Percentiles rank a stretch among this genome's conserved stretches.
These are phyloP conservation scores for Anguilla japonica DNA, from an alignment of 2,113 vertebrate species.

Conservation along the genomic window DNA sequence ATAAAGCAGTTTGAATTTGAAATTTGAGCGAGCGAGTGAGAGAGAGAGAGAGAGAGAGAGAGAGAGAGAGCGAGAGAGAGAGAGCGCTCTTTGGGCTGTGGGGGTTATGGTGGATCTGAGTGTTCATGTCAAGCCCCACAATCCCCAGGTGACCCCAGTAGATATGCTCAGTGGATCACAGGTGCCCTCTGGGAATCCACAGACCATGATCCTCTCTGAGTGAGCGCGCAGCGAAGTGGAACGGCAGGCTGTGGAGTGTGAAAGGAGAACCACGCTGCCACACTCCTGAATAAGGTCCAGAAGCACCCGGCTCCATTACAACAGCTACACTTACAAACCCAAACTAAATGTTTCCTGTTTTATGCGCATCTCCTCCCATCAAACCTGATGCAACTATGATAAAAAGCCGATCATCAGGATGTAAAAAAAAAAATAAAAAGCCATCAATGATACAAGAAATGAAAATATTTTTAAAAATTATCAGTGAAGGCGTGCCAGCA, in stretches of 20 bases:
- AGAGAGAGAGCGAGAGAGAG: not conserved
- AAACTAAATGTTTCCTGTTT: not conserved
- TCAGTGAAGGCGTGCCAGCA: no score
- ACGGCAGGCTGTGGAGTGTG: not conserved
- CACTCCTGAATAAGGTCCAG: no score
- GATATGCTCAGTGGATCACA: not conserved
- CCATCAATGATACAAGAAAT: not conserved
- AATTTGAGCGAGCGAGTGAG: no score
- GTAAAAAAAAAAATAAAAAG: not conserved
- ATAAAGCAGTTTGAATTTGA: no score
- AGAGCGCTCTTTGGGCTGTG: not conserved
- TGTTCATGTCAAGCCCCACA: not conserved
- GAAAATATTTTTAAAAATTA: not conserved
- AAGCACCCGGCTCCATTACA: not conserved
- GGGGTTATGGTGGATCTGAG: not conserved
- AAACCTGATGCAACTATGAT: not conserved
- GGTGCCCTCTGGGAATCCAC: not conserved
- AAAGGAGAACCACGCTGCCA: no score
- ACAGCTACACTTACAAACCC: not conserved
- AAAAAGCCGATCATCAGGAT: not conserved
- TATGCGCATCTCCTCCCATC: not conserved
- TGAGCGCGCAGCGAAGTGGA: not conserved
- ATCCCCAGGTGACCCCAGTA: not conserved
- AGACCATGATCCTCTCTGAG: slow-evolving; percentile 2
- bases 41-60: not conserved